phyloP scores from a whole-genome alignment of 53 echinoderm and acorn worm genomes.

The Luidia sarsii region DNA sequence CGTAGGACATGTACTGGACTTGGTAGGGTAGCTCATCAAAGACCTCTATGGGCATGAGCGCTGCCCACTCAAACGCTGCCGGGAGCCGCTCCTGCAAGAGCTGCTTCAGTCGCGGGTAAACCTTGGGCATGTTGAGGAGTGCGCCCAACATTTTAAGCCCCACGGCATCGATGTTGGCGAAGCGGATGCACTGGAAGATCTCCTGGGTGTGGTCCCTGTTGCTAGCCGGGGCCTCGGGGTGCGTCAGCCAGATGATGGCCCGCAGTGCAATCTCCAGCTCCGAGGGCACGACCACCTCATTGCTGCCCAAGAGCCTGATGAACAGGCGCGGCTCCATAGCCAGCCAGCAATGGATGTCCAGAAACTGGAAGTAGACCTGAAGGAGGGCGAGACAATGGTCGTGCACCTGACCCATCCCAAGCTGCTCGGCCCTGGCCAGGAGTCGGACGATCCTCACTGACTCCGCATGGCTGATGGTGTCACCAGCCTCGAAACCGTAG shows the following conservation, averaged over 20 bases:
- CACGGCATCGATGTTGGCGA: not conserved
- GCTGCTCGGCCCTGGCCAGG: slow-evolving; percentile 8
- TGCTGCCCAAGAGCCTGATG: slow-evolving; percentile 22
- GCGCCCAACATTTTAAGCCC: not conserved
- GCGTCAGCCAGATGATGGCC: slow-evolving; percentile 3
- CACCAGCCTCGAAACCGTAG: not conserved
- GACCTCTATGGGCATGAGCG: not conserved
- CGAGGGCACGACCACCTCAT: not conserved
- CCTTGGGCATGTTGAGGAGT: not conserved
- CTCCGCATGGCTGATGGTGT: no score
- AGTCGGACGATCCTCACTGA: not conserved
- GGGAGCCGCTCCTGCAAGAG: not conserved
- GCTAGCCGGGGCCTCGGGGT: not conserved
- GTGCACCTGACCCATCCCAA: slow-evolving; percentile 19
- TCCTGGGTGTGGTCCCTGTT: not conserved
- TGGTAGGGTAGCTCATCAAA: not conserved
- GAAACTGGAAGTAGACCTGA: slow-evolving; percentile 8
- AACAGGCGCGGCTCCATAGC: slow-evolving; percentile 17
- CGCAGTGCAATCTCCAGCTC: not conserved
- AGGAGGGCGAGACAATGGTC: slow-evolving; percentile 10
- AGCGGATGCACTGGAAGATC: not conserved
- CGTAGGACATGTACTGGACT: not conserved
- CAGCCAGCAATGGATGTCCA: not conserved
- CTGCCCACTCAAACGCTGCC: slow-evolving; percentile 7
- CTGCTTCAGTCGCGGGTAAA: not conserved